These are phyloP conservation scores for Cephalopholis sonnerati DNA, from an alignment of 2,113 vertebrate species.

Conservation along the genomic window DNA sequence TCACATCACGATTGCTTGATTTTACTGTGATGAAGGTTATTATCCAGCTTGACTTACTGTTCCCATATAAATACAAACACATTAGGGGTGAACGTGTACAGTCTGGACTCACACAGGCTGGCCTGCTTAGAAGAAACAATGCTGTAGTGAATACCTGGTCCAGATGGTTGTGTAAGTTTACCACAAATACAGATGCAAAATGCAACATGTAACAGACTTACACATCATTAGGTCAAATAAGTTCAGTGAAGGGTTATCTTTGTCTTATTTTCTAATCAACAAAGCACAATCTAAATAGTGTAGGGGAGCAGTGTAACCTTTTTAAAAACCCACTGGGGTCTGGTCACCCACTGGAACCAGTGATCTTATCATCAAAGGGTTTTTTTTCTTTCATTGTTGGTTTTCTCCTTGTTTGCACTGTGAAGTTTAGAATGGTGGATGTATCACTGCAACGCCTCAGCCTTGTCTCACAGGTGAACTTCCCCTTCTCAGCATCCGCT, in stretches of 20 bases:
- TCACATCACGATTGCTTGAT: constrained; percentile 74
- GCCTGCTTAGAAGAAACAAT: constrained; percentile 64
- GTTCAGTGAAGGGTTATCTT: constrained; percentile 75
- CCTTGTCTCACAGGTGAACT: constrained; percentile 65
- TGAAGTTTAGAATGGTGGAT: constrained; percentile 83
- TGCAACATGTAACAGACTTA: constrained; percentile 69
- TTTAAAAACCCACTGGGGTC: constrained; percentile 71
- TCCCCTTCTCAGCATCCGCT: constrained; percentile 53
- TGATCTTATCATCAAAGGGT: constrained; percentile 78
- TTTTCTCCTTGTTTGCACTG: constrained; percentile 86
- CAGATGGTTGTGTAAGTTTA: constrained; percentile 71
- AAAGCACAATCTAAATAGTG: constrained; percentile 87
- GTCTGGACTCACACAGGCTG: constrained; percentile 63
- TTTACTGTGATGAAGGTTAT: constrained; percentile 75
- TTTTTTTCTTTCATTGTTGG: constrained; percentile 77
- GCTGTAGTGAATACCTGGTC: constrained; percentile 54
- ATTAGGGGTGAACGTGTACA: constrained; percentile 39
- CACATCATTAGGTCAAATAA: constrained; percentile 78
- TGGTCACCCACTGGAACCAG: constrained; percentile 60
- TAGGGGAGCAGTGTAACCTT: constrained; percentile 77
- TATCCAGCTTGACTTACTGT: constrained; percentile 53
- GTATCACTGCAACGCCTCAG: constrained; percentile 73
- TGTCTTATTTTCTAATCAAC: constrained; percentile 85
- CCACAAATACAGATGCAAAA: constrained; percentile 67
- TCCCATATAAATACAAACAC: constrained; percentile 52